These are phyloP conservation scores for Betta splendens DNA, from an alignment of 2,797 vertebrate species.

Conservation along the genomic window DNA sequence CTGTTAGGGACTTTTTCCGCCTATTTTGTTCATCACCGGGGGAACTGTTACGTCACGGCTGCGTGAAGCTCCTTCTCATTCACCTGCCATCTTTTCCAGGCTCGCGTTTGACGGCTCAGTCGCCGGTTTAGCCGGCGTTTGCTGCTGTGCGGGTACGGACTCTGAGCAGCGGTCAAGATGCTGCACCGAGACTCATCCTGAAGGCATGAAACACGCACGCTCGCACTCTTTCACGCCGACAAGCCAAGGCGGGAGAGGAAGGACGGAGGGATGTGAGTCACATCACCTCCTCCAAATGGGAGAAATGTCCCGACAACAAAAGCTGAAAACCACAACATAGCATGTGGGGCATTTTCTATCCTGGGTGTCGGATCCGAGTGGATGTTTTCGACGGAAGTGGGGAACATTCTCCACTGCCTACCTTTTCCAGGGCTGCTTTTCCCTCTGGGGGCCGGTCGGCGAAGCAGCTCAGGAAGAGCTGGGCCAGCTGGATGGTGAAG, in stretches of 20 bases:
- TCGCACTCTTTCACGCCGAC: conserved; percentile 55
- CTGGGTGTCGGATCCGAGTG: conserved; percentile 19
- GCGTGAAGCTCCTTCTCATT: conserved; percentile 50
- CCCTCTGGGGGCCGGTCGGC: conserved; percentile 86
- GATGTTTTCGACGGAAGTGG: conserved; percentile 54
- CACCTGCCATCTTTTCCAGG: conserved; percentile 39
- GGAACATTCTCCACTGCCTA: conserved; percentile 72
- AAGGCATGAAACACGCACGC: conserved; percentile 52
- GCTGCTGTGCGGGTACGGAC: conserved; percentile 31
- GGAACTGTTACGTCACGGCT: conserved; percentile 53
- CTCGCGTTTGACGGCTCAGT: conserved; percentile 31
- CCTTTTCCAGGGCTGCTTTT: conserved; percentile 75
- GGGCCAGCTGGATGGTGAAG: conserved; percentile 83
- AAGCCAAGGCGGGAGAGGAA: conserved; percentile 50
- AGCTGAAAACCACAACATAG: conserved; percentile 69
- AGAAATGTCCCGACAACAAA: conserved; percentile 61
- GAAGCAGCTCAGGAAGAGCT: conserved; percentile 90
- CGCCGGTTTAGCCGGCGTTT: too few relatives aligned
- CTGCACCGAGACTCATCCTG: conserved; percentile 28
- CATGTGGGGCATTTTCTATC: conserved; percentile 48
- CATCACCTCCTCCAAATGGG: conserved; percentile 72
- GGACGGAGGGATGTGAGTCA: conserved; percentile 61
- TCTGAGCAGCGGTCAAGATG: conserved; percentile 23
- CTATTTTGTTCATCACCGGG: conserved; percentile 62
- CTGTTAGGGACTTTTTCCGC: conserved; percentile 72